These are phyloP conservation scores for Nesogale talazaci DNA, from an alignment of 2,113 vertebrate species.

Conservation along the genomic window DNA sequence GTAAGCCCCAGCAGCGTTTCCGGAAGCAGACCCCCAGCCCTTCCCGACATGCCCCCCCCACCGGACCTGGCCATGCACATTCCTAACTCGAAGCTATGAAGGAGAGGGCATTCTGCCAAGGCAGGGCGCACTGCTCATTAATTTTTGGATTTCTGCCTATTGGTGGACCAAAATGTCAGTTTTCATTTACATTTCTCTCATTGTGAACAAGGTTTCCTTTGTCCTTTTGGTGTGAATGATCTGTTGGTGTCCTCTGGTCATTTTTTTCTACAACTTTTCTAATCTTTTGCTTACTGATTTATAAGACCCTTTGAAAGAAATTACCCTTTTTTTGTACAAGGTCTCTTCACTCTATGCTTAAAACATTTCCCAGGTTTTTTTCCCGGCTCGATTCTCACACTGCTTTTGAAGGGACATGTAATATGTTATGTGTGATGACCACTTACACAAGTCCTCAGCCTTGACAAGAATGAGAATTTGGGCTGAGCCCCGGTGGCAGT, in stretches of 20 bases:
- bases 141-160: not conserved
- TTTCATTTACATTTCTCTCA: conserved; percentile 13
- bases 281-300: conserved; percentile 24
- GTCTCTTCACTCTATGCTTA: not conserved
- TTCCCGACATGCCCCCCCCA: too few relatives aligned
- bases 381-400: not conserved
- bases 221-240: not conserved
- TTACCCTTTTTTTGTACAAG: conserved; percentile 7
- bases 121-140: too few relatives aligned
- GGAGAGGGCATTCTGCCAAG: too few relatives aligned
- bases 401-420: not conserved
- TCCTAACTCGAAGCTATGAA: too few relatives aligned
- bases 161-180: not conserved
- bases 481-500: too few relatives aligned
- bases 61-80: too few relatives aligned
- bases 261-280: not conserved
- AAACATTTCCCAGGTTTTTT: conserved; percentile 13
- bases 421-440: not conserved
- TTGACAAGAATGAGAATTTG: not conserved
- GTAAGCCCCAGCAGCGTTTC: too few relatives aligned
- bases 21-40: too few relatives aligned
- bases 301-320: conserved; percentile 7
- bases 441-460: not conserved
- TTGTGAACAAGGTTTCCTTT: not conserved
- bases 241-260: not conserved